Evolutionary conservation across 2,888 invertebrate genomes (phyloP).

Genomic region (Eupsilia transversa): DNA sequence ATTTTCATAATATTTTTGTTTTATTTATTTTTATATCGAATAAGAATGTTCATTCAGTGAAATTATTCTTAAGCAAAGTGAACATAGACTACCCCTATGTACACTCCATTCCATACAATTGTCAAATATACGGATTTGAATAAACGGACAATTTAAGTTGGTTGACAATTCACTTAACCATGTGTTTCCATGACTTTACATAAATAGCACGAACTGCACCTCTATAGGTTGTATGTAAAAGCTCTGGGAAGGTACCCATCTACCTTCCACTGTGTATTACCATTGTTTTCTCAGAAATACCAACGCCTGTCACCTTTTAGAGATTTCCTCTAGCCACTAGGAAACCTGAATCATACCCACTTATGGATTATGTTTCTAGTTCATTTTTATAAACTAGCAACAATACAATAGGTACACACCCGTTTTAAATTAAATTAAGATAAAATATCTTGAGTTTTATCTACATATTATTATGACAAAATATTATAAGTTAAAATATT

Average conservation of each 20-base stretch:
- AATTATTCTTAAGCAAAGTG: not conserved
- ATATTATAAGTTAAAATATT: no score
- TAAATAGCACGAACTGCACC: not conserved
- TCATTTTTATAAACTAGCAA: not conserved
- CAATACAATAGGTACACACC: conserved; percentile 6
- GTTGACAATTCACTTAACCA: not conserved
- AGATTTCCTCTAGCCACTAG: not conserved
- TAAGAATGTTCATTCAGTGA: not conserved
- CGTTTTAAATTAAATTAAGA: no score
- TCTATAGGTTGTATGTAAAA: not conserved
- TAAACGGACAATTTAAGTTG: not conserved
- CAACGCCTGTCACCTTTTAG: not conserved
- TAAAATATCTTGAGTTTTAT: no score
- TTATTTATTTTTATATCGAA: not conserved
- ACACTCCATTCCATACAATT: not conserved
- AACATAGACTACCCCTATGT: no score
- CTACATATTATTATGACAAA: no score
- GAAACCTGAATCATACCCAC: not conserved
- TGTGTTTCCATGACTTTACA: not conserved
- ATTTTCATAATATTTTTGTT: not conserved
- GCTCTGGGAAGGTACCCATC: no score
- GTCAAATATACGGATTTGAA: not conserved
- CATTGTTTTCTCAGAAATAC: not conserved
- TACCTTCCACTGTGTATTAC: no score
- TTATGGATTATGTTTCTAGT: not conserved